These are phyloP conservation scores for Apostichopus japonicus DNA, from an alignment of 35 echinoderm and acorn worm genomes.

Conservation along the genomic window DNA sequence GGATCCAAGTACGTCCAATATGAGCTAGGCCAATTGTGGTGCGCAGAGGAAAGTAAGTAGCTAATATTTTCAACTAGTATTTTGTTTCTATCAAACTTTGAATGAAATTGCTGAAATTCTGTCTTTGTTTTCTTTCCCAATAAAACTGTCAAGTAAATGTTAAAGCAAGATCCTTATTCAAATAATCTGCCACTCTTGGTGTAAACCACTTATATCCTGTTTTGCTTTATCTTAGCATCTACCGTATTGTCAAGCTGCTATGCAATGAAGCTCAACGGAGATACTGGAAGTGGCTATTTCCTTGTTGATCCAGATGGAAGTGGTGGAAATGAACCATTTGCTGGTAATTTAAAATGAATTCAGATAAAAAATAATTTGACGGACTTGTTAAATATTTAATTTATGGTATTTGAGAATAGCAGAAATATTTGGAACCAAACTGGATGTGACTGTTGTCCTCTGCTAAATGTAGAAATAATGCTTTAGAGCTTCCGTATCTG, in stretches of 20 bases:
- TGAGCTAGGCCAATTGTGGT: conserved; percentile 53
- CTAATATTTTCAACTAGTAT: neutral
- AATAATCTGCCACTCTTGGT: too few relatives aligned
- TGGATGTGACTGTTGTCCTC: too few relatives aligned
- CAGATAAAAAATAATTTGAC: too few relatives aligned
- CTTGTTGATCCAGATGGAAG: conserved; percentile 65
- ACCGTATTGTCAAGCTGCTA: conserved; percentile 49
- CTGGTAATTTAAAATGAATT: conserved; percentile 38
- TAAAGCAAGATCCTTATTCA: too few relatives aligned
- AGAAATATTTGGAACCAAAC: neutral
- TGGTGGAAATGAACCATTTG: conserved; percentile 60
- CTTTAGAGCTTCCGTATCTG: too few relatives aligned
- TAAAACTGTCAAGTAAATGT: too few relatives aligned
- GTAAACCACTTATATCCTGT: neutral
- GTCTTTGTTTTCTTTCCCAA: too few relatives aligned
- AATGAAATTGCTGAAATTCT: too few relatives aligned
- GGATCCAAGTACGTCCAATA: conserved; percentile 5
- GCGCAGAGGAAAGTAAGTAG: conserved; percentile 54
- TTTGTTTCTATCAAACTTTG: too few relatives aligned
- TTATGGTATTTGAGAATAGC: too few relatives aligned
- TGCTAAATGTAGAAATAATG: too few relatives aligned
- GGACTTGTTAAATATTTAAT: too few relatives aligned
- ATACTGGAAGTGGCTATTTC: conserved; percentile 50
- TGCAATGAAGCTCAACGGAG: conserved; percentile 67
- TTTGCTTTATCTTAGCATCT: conserved; percentile 20